A percentile compares a stretch with the other conserved stretches of the same genome.
phyloP scores from a whole-genome alignment of 2,113 vertebrate species.

The Suncus etruscus region DNA sequence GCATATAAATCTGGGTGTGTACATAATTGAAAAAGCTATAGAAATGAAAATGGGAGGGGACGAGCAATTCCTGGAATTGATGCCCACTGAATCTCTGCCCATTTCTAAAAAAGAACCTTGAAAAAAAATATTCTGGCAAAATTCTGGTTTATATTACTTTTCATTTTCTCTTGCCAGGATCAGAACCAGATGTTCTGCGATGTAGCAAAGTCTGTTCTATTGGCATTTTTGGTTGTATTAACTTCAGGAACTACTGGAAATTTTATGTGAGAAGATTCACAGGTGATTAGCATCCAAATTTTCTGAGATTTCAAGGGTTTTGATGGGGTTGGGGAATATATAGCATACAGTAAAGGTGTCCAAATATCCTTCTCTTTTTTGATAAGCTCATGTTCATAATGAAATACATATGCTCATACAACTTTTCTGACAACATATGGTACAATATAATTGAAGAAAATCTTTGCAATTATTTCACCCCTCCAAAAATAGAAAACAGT shows the following conservation, averaged over 20 bases:
- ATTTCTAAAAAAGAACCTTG: slow-evolving; percentile 83
- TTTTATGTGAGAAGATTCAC: slow-evolving; percentile 82
- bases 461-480: slow-evolving; percentile 74
- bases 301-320: slow-evolving; percentile 70
- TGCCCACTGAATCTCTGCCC: slow-evolving; percentile 82
- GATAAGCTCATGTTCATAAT: slow-evolving; percentile 72
- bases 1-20: slow-evolving; percentile 76
- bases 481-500: slow-evolving; percentile 67
- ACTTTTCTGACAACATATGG: slow-evolving; percentile 76
- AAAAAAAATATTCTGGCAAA: slow-evolving; percentile 79
- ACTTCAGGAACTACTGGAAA: slow-evolving; percentile 82
- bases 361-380: slow-evolving; percentile 72
- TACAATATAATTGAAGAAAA: slow-evolving; percentile 72
- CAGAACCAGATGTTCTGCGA: slow-evolving; percentile 84
- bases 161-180: slow-evolving; percentile 82
- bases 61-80: slow-evolving; percentile 78
- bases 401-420: slow-evolving; percentile 71
- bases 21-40: slow-evolving; percentile 78
- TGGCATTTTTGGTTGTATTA: slow-evolving; percentile 80
- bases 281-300: slow-evolving; percentile 80
- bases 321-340: slow-evolving; percentile 62
- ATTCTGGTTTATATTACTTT: slow-evolving; percentile 83
- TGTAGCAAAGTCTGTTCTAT: slow-evolving; percentile 80
- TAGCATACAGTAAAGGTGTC: slow-evolving; percentile 46
- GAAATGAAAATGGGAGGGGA: slow-evolving; percentile 74